Conservation (phyloP, 2,888 invertebrate species). For the Lasioglossum figueresi region DNA sequence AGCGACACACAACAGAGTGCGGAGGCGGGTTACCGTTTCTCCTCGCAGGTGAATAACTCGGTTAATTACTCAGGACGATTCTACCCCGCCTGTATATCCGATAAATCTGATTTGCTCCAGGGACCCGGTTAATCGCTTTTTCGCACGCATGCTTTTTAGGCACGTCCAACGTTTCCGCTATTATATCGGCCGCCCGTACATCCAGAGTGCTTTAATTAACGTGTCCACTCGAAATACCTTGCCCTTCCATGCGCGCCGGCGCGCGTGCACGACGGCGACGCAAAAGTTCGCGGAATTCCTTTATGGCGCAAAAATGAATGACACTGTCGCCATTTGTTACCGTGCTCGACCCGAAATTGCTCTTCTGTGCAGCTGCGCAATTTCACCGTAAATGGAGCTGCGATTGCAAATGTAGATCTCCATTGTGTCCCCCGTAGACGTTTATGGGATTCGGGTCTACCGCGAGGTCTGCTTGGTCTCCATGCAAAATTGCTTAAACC, state of each 20-base stretch:
- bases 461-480: not conserved
- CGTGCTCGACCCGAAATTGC: not conserved
- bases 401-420: not conserved
- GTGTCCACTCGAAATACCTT: not conserved
- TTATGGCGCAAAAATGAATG: not conserved
- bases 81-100: slow-evolving; percentile 44
- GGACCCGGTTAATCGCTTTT: slow-evolving; percentile 68
- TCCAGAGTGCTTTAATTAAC: not conserved
- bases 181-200: slow-evolving; percentile 15
- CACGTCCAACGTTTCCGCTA: slow-evolving; percentile 26
- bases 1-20: slow-evolving; percentile 18
- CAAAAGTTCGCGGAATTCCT: slow-evolving; percentile 8
- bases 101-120: slow-evolving; percentile 66
- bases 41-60: slow-evolving; percentile 56
- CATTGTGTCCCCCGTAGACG: not conserved
- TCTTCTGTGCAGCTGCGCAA: not conserved
- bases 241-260: not conserved
- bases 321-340: not conserved
- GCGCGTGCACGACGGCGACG: not conserved
- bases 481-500: not conserved
- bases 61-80: slow-evolving; percentile 65
- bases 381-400: not conserved
- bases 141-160: slow-evolving; percentile 65
- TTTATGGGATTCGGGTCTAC: not conserved
- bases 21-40: slow-evolving; percentile 4